A percentile compares a stretch with the other conserved stretches of the same genome.
Evolutionary conservation across 2,113 vertebrate genomes (phyloP).

Genomic region (Leptobrachium ailaonicum): DNA sequence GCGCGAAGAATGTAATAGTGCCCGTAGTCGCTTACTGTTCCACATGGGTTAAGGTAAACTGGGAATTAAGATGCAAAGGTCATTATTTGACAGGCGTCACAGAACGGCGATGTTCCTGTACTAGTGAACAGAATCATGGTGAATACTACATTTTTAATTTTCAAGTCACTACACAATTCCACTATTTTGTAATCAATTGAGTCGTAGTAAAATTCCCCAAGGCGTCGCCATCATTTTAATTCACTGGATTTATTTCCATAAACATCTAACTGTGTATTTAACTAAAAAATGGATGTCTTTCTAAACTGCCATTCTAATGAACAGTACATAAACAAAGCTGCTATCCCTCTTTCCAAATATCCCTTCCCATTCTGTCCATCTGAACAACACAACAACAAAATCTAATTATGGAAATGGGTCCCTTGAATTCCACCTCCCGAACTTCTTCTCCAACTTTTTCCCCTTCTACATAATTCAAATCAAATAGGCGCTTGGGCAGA

Average conservation of each 20-base stretch:
- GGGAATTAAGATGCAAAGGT: too few relatives aligned
- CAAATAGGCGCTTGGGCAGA: slow-evolving; percentile 27
- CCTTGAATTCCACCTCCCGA: background rate
- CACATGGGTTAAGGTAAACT: too few relatives aligned
- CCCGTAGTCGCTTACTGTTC: too few relatives aligned
- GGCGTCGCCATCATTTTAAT: background rate
- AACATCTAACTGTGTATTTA: background rate
- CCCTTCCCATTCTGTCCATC: slow-evolving; percentile 1
- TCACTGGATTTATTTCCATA: background rate
- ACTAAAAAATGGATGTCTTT: background rate
- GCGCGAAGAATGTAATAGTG: too few relatives aligned
- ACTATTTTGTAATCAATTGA: background rate
- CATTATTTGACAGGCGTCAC: too few relatives aligned
- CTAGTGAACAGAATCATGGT: too few relatives aligned
- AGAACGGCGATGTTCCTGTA: too few relatives aligned
- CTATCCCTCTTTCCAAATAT: slow-evolving; percentile 11
- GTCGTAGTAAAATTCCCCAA: background rate
- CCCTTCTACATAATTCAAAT: slow-evolving; percentile 28
- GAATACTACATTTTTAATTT: too few relatives aligned
- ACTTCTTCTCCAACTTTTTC: background rate
- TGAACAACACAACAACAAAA: slow-evolving; percentile 24
- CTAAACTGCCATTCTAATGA: slow-evolving; percentile 5
- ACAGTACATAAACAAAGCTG: slow-evolving; percentile 10
- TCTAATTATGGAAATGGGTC: slow-evolving; percentile 44
- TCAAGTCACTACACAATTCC: too few relatives aligned